Base-by-base conservation (phyloP, 2,797 vertebrate genomes). In the Varecia variegata region DNA sequence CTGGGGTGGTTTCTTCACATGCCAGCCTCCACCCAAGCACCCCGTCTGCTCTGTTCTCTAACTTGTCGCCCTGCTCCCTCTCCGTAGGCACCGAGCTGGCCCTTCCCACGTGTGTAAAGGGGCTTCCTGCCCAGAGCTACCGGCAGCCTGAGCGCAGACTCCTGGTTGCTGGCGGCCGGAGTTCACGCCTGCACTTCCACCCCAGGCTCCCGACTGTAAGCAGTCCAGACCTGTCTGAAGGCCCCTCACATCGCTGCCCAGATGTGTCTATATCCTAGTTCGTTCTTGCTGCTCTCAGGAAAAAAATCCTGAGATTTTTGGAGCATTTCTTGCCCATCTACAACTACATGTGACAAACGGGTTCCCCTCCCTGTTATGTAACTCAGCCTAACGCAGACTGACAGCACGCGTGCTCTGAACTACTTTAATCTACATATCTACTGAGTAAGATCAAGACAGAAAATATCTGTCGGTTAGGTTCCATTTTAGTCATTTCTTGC, bases 401-500 rank as follows among this genome's bases (percentile, higher is more conserved):
- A 50, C 77, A 27, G 54, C 2, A 1, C 0, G 3, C 65, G 12
- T 12, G 52, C 82, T 45, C 87, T 1, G 21, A 70, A 50, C 76
- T 47, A 27, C 88, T 94, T 60, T 21, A 7, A 38, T 62, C 90
- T 88, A 38, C 56, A 0, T 2, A 68, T 21, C 50, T 45, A 13
- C 62, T 82, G 94, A 95, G 94, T 85, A 65, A 96, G 90, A 93
- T 14, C 58, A 32, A 95, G 85, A 90, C 68, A 62, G 54, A 96
- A 93, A 79, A 32, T 38, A 60, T 30, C 92, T 76, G 90, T 47
- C 79, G 73, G 68, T 43, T 52, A 40, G 56, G 67, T 90, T 95
- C 68, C 7, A 2, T 40, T 82, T 85, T 88, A 92, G 90, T 96
- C 95, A 96, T 76, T 97, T 93, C 92, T 95, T 97, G 94, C 85